phyloP scores from a whole-genome alignment of 2,888 invertebrate genomes.

The Carabus problematicus region DNA sequence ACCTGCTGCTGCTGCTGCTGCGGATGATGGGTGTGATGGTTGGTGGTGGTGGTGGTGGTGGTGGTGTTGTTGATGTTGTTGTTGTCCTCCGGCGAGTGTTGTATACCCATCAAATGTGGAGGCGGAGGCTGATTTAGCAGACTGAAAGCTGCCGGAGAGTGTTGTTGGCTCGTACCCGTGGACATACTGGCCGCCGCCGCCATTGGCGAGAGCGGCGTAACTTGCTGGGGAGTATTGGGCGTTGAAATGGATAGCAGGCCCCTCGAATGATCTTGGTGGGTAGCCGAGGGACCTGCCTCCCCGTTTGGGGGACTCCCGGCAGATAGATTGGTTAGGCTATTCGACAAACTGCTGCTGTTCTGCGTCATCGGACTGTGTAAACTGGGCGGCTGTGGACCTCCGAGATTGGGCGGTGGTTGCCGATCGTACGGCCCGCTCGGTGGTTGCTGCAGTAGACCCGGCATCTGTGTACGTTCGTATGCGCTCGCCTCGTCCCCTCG shows the following conservation, averaged over 20 bases:
- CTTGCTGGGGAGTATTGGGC: conserved; percentile 67
- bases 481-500: conserved; percentile 36
- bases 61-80: conserved; percentile 54
- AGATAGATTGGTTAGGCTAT: conserved; percentile 58
- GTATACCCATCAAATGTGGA: conserved; percentile 48
- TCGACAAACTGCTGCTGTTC: conserved; percentile 55
- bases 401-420: conserved; percentile 67
- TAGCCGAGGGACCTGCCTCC: conserved; percentile 94
- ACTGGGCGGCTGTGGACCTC: conserved; percentile 64
- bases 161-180: conserved; percentile 58
- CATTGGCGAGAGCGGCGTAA: conserved; percentile 58
- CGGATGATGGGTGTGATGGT: conserved; percentile 57
- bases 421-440: conserved; percentile 60
- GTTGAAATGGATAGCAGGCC: conserved; percentile 86
- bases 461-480: conserved; percentile 67
- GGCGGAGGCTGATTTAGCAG: conserved; percentile 60
- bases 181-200: conserved; percentile 61
- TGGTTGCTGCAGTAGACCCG: conserved; percentile 60
- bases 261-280: conserved; percentile 81
- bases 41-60: conserved; percentile 56
- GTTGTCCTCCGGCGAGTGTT: conserved; percentile 51
- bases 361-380: conserved; percentile 54
- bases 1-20: conserved; percentile 55
- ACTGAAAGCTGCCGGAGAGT: conserved; percentile 46
- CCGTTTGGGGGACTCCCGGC: conserved; percentile 91